Percentiles rank a stretch among this genome's conserved stretches.
These are phyloP conservation scores for Uloborus diversus DNA, from an alignment of 1,140 invertebrate genomes.

Conservation along the genomic window DNA sequence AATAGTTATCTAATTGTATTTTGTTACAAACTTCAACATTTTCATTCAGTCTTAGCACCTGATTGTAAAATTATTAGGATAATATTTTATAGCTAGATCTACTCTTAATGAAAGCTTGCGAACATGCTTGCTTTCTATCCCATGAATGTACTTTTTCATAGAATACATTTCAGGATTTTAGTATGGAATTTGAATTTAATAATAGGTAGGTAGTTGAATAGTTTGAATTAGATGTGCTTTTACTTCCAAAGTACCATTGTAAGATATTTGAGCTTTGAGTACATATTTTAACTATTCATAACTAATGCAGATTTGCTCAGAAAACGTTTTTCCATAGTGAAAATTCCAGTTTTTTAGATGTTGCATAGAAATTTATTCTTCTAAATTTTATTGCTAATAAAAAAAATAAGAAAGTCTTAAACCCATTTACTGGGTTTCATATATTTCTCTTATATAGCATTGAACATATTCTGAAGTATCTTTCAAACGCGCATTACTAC, in stretches of 20 bases:
- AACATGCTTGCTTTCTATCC: conserved; percentile 37
- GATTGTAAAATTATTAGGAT: conserved; percentile 25
- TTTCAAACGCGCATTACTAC: conserved; percentile 34
- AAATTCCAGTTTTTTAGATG: conserved; percentile 54
- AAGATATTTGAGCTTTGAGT: conserved; percentile 55
- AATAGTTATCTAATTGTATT: background rate
- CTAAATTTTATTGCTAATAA: conserved; percentile 49
- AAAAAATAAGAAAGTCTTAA: conserved; percentile 40
- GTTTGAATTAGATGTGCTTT: conserved; percentile 54
- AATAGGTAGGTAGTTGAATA: conserved; percentile 40
- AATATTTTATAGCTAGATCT: conserved; percentile 41
- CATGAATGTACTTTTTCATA: conserved; percentile 21
- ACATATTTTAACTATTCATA: conserved; percentile 54
- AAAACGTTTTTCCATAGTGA: conserved; percentile 54
- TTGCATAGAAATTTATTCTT: conserved; percentile 54
- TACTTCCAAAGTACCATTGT: conserved; percentile 55
- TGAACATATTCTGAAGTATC: conserved; percentile 42
- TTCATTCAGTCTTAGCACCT: background rate
- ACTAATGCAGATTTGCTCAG: conserved; percentile 53
- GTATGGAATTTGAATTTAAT: conserved; percentile 42
- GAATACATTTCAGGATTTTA: conserved; percentile 32
- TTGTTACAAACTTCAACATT: background rate
- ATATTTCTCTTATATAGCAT: conserved; percentile 48
- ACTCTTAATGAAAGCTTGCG: conserved; percentile 31
- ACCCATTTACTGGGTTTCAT: conserved; percentile 41